Percentiles rank a stretch among this genome's conserved stretches.
Conservation (phyloP, 2,797 vertebrate species). For the Denticeps clupeoides region DNA sequence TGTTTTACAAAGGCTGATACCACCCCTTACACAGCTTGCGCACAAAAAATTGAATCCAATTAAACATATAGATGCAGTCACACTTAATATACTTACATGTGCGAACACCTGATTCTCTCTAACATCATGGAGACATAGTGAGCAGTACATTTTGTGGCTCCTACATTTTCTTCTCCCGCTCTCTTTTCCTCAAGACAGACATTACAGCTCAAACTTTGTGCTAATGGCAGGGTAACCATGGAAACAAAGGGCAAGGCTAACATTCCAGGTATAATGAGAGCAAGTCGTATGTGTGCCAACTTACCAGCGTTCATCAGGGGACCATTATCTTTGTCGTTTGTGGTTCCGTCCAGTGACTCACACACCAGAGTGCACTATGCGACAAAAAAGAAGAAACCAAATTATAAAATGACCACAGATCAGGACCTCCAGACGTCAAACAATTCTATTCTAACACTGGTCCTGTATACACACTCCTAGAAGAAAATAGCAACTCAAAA, state of each 20-base stretch:
- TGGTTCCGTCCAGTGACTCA: conserved; percentile 63
- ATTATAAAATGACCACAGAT: conserved; percentile 9
- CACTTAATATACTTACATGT: too few relatives aligned
- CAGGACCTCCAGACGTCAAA: too few relatives aligned
- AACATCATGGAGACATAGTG: too few relatives aligned
- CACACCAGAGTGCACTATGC: conserved; percentile 75
- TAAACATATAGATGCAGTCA: too few relatives aligned
- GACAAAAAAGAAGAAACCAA: conserved; percentile 25
- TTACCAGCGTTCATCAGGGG: conserved; percentile 78
- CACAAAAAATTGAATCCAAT: too few relatives aligned
- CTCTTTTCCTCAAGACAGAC: neutral
- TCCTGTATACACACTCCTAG: too few relatives aligned
- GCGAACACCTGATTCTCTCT: too few relatives aligned
- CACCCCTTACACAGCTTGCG: too few relatives aligned
- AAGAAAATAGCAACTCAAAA: too few relatives aligned
- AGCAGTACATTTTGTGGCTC: too few relatives aligned
- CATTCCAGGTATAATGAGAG: conserved; percentile 11
- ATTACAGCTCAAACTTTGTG: neutral
- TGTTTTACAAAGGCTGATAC: too few relatives aligned
- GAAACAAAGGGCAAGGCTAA: conserved; percentile 2
- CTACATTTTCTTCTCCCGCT: neutral
- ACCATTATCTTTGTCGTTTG: conserved; percentile 64
- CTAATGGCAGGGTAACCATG: conserved; percentile 9
- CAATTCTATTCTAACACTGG: too few relatives aligned
- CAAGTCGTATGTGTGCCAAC: conserved; percentile 58